These are phyloP conservation scores for Dermatemys mawii DNA, from an alignment of 2,113 vertebrate species.

Conservation along the genomic window DNA sequence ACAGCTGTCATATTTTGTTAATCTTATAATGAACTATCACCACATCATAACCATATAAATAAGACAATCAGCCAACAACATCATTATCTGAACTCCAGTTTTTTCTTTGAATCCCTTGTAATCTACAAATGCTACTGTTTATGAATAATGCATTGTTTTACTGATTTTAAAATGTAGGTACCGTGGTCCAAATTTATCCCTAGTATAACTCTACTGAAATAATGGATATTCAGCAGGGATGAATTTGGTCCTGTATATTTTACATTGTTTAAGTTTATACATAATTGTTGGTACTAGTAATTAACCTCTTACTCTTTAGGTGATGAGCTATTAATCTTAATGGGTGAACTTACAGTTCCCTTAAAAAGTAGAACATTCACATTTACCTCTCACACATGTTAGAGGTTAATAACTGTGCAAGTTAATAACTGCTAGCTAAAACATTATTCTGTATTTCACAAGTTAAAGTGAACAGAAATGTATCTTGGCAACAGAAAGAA, in stretches of 20 bases:
- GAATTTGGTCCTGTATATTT: slow-evolving; percentile 40
- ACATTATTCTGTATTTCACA: neutral
- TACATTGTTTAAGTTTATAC: slow-evolving; percentile 1
- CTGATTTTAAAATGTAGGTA: neutral
- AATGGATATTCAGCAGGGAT: slow-evolving; percentile 17
- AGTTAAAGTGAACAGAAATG: neutral
- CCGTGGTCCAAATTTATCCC: neutral
- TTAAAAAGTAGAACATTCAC: slow-evolving; percentile 31
- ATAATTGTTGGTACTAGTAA: slow-evolving; percentile 35
- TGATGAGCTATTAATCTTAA: slow-evolving; percentile 53
- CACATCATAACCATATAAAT: slow-evolving; percentile 41
- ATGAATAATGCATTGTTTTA: neutral
- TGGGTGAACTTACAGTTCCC: slow-evolving; percentile 15
- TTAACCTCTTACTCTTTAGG: neutral
- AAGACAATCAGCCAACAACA: slow-evolving; percentile 19
- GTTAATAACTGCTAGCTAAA: slow-evolving; percentile 13
- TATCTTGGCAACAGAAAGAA: neutral
- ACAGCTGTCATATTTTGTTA: slow-evolving; percentile 49
- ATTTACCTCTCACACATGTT: slow-evolving; percentile 34
- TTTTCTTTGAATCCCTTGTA: slow-evolving; percentile 24
- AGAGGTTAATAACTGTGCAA: slow-evolving; percentile 34
- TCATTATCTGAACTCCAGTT: slow-evolving; percentile 35
- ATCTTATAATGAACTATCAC: slow-evolving; percentile 10
- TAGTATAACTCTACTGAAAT: neutral
- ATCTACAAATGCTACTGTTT: slow-evolving; percentile 3